Evolutionary conservation across 1,140 invertebrate genomes (phyloP).

Genomic region (Brachionus rubens): DNA sequence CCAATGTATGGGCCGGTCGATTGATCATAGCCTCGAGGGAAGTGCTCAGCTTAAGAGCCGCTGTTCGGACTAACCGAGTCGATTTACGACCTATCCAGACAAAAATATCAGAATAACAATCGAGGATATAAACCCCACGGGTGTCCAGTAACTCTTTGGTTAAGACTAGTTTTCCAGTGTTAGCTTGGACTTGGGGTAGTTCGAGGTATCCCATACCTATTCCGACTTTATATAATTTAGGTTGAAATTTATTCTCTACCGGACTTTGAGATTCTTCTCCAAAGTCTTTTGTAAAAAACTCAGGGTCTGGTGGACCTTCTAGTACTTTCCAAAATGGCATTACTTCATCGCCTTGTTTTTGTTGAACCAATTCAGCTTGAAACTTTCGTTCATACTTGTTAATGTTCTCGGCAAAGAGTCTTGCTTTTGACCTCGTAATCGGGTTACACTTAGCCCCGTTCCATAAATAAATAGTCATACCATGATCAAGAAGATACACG

Average conservation of each 20-base stretch:
- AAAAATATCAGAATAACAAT: slow-evolving; percentile 92
- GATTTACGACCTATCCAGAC: slow-evolving; percentile 99
- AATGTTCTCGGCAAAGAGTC: slow-evolving; percentile 93
- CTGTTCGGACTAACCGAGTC: slow-evolving; percentile 86
- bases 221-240: slow-evolving; percentile 85
- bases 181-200: slow-evolving; percentile 72
- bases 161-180: slow-evolving; percentile 54
- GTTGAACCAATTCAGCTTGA: slow-evolving; percentile 78
- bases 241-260: slow-evolving; percentile 70
- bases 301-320: neutral
- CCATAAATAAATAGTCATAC: slow-evolving; percentile 85
- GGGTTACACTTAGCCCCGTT: slow-evolving; percentile 81
- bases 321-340: slow-evolving; percentile 74
- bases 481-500: slow-evolving; percentile 86
- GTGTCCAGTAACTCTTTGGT: slow-evolving; percentile 73
- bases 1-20: slow-evolving; percentile 78
- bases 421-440: slow-evolving; percentile 86
- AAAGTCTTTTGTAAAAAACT: slow-evolving; percentile 7
- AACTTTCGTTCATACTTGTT: slow-evolving; percentile 98
- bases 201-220: slow-evolving; percentile 98
- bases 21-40: slow-evolving; percentile 86
- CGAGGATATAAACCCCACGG: slow-evolving; percentile 93
- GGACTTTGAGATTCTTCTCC: slow-evolving; percentile 63
- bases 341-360: slow-evolving; percentile 76
- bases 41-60: slow-evolving; percentile 89